Percentiles rank a stretch among this genome's conserved stretches.
Evolutionary conservation across 2,113 vertebrate species (phyloP).

Genomic region (Bubo blakistoni): DNA sequence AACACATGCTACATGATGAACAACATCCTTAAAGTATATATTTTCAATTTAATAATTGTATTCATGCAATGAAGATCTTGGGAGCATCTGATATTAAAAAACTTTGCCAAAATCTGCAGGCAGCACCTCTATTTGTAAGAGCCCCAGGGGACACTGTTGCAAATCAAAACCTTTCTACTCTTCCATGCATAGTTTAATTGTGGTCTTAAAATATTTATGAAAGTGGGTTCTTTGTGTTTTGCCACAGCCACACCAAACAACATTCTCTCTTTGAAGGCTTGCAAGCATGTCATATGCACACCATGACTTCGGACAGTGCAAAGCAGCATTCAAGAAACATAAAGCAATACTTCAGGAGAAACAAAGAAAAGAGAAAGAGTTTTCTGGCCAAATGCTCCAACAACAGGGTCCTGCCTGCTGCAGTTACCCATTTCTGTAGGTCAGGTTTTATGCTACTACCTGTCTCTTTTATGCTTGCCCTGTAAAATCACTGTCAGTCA

Average conservation of each 20-base stretch:
- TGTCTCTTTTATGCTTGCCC: constrained; percentile 42
- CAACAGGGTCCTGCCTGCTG: not conserved
- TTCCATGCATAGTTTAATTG: not conserved
- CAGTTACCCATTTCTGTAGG: not conserved
- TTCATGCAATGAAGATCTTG: not conserved
- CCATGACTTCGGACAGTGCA: not conserved
- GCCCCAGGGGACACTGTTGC: not conserved
- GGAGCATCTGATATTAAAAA: not conserved
- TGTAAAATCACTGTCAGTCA: constrained; percentile 14
- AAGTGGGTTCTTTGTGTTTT: not conserved
- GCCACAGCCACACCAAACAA: not conserved
- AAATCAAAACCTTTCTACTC: not conserved
- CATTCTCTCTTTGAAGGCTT: not conserved
- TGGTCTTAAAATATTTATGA: not conserved
- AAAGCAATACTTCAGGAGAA: not conserved
- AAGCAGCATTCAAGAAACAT: not conserved
- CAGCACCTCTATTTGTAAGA: not conserved
- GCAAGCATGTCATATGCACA: not conserved
- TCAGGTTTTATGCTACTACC: constrained; percentile 51
- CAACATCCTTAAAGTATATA: not conserved
- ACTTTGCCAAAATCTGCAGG: not conserved
- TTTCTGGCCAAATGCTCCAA: not conserved
- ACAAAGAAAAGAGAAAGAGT: not conserved
- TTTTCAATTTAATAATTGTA: not conserved
- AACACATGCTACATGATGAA: not conserved